These are phyloP conservation scores for Anableps anableps DNA, from an alignment of 2,797 vertebrate genomes.

Conservation along the genomic window DNA sequence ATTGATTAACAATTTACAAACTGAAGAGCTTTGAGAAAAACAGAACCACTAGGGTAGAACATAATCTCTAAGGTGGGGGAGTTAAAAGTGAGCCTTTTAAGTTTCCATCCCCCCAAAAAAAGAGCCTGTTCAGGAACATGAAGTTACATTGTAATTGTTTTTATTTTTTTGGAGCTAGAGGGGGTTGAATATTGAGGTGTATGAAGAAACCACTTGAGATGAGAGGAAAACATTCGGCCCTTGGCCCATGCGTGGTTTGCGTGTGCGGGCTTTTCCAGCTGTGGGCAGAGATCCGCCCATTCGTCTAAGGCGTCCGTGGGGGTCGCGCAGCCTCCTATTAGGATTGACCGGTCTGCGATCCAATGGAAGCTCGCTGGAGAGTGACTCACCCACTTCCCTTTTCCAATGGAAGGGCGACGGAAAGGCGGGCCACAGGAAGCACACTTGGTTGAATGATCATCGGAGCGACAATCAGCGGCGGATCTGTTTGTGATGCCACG, in stretches of 20 bases:
- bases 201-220: neutral
- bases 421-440: conserved; percentile 74
- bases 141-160: neutral
- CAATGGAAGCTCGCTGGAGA: conserved; percentile 66
- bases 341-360: conserved; percentile 58
- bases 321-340: conserved; percentile 19
- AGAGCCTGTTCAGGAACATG: neutral
- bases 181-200: neutral
- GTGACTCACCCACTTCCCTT: conserved; percentile 51
- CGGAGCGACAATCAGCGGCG: conserved; percentile 67
- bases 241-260: neutral
- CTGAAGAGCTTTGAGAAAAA: neutral
- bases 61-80: neutral
- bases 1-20: neutral
- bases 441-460: conserved; percentile 82
- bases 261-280: conserved; percentile 56
- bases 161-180: neutral
- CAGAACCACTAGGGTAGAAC: neutral
- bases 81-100: neutral
- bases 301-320: conserved; percentile 51
- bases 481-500: conserved; percentile 63
- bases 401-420: conserved; percentile 64
- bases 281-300: conserved; percentile 64
- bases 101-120: neutral
- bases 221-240: neutral